Conservation (phyloP, 2,797 vertebrate species). For the Sandelia bainsii region DNA sequence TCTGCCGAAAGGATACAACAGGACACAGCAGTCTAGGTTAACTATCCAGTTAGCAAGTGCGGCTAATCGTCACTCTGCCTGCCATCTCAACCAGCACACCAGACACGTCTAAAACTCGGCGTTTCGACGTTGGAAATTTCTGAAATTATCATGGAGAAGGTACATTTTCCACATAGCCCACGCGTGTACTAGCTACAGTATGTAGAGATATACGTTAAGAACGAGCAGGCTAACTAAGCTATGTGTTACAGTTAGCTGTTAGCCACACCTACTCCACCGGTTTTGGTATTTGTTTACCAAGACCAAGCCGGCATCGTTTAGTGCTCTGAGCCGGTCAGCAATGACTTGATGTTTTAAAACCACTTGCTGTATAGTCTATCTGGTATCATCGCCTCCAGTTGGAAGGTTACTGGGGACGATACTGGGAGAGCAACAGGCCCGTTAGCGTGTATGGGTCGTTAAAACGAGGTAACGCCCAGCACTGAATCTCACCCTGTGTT, state of each 20-base stretch:
- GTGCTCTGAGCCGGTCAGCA: conserved; percentile 18
- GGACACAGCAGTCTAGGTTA: conserved; percentile 42
- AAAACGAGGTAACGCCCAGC: conserved; percentile 59
- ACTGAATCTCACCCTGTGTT: neutral
- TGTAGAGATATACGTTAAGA: neutral
- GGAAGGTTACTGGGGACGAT: neutral
- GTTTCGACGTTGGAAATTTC: conserved; percentile 33
- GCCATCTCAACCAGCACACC: conserved; percentile 53
- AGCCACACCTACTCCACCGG: conserved; percentile 60
- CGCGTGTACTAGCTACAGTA: rapidly evolving
- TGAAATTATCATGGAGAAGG: conserved; percentile 77
- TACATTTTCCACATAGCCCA: conserved; percentile 11
- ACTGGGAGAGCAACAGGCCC: neutral
- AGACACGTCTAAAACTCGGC: conserved; percentile 37
- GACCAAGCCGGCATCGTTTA: conserved; percentile 55
- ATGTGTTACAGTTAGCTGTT: conserved; percentile 34
- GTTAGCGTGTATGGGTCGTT: neutral
- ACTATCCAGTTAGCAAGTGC: conserved; percentile 57
- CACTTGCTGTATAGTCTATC: neutral
- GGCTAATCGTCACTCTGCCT: conserved; percentile 50
- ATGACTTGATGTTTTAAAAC: conserved; percentile 6
- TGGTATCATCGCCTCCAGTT: neutral
- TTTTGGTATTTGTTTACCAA: conserved; percentile 36
- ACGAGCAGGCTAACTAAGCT: conserved; percentile 12
- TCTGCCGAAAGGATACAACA: conserved; percentile 15